Percentiles rank a stretch among this genome's conserved stretches.
Evolutionary conservation across 2,888 invertebrate species (phyloP).

Genomic region (Metalampra italica): DNA sequence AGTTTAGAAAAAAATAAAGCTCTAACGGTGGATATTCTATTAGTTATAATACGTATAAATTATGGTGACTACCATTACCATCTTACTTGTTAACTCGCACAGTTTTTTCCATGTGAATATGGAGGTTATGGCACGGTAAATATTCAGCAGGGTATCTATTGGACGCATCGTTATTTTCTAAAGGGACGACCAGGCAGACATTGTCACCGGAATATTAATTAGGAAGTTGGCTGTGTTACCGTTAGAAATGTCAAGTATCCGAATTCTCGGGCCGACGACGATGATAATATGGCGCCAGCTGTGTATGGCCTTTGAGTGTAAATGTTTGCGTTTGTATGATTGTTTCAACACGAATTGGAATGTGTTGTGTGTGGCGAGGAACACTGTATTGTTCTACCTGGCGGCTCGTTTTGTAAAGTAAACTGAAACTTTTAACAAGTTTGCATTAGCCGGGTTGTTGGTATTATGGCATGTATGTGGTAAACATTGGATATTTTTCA

Average conservation of each 20-base stretch:
- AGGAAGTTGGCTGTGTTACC: slow-evolving; percentile 28
- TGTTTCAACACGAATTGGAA: slow-evolving; percentile 16
- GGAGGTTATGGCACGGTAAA: not conserved
- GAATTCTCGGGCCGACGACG: slow-evolving; percentile 30
- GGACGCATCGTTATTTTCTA: not conserved
- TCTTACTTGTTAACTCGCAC: not conserved
- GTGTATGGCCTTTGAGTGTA: slow-evolving; percentile 21
- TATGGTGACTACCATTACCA: not conserved
- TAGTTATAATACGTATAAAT: not conserved
- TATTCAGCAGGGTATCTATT: not conserved
- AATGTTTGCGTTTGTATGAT: slow-evolving; percentile 26
- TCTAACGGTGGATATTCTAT: not conserved
- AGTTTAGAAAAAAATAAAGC: not conserved
- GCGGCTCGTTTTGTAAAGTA: no score
- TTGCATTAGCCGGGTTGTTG: no score
- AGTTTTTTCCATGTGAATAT: not conserved
- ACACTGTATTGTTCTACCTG: not conserved
- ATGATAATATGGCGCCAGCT: not conserved
- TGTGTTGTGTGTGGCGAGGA: not conserved
- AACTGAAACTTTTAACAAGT: no score
- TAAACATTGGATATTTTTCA: no score
- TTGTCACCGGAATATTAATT: slow-evolving; percentile 36
- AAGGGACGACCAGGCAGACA: not conserved
- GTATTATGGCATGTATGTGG: no score
- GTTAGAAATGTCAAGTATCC: slow-evolving; percentile 32